Percentiles rank a stretch among this genome's conserved stretches.
These are phyloP conservation scores for Podarcis raffonei DNA, from an alignment of 2,113 vertebrate species.

Conservation along the genomic window DNA sequence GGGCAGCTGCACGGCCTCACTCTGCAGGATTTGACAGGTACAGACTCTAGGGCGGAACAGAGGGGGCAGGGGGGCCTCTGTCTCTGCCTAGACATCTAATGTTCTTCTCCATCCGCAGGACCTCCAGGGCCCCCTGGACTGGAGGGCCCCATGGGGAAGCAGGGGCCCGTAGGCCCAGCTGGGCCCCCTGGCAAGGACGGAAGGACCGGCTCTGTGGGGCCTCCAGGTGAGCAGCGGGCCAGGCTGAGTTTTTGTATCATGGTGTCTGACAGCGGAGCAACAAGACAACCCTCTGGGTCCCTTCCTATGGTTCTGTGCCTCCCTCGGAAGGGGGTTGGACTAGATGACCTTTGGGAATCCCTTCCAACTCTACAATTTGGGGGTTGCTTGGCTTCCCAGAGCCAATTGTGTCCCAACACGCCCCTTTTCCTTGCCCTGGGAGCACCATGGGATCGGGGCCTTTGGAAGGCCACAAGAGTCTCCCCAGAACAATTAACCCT, in stretches of 20 bases:
- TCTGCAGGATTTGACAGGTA: slow-evolving; percentile 77
- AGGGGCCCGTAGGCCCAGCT: slow-evolving; percentile 74
- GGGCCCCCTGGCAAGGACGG: slow-evolving; percentile 84
- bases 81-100: neutral
- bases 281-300: too few relatives aligned
- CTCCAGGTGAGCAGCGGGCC: slow-evolving; percentile 78
- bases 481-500: neutral
- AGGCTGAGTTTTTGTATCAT: neutral
- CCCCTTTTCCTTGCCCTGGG: too few relatives aligned
- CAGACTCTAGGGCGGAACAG: neutral
- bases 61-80: neutral
- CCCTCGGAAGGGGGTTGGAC: too few relatives aligned
- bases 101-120: slow-evolving; percentile 52
- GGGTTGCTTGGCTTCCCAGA: neutral
- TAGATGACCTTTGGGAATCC: fast-evolving
- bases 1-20: slow-evolving; percentile 77
- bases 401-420: neutral
- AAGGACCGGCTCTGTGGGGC: slow-evolving; percentile 77
- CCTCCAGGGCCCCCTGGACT: slow-evolving; percentile 76
- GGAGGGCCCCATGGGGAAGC: slow-evolving; percentile 34
- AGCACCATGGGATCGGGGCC: too few relatives aligned
- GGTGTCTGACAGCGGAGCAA: too few relatives aligned
- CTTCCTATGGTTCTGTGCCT: too few relatives aligned
- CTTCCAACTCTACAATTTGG: too few relatives aligned
- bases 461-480: neutral